Conservation (phyloP, 2,888 invertebrate genomes). For the Beris morrisii region DNA sequence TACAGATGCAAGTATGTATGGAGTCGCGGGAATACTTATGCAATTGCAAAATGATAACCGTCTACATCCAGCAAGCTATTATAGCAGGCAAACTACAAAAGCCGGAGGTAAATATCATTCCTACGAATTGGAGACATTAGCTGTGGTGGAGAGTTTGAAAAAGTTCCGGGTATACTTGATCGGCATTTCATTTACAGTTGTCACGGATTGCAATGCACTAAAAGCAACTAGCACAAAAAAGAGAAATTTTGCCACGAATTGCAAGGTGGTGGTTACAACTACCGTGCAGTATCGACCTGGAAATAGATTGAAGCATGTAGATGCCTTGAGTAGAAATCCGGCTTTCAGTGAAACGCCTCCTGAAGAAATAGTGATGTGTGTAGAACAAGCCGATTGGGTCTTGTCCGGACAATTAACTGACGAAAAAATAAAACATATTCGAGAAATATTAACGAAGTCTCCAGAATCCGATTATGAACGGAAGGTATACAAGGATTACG, state of each 20-base stretch:
- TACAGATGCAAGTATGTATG: conserved; percentile 21
- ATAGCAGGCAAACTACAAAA: conserved; percentile 22
- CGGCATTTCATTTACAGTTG: too few relatives aligned
- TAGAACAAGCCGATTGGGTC: too few relatives aligned
- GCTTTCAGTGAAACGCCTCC: background rate
- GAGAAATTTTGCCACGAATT: too few relatives aligned
- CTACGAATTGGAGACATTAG: conserved; percentile 45
- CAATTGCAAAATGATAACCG: conserved; percentile 5
- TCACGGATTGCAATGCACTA: too few relatives aligned
- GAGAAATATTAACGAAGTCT: too few relatives aligned
- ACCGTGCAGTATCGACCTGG: background rate
- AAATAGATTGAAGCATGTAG: background rate
- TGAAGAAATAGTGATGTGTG: too few relatives aligned
- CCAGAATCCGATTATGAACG: conserved; percentile 9
- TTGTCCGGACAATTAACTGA: too few relatives aligned
- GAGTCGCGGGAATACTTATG: conserved; percentile 28
- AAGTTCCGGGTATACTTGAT: too few relatives aligned
- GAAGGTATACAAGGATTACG: conserved; percentile 36
- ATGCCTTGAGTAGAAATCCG: conserved; percentile 2
- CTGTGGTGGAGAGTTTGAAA: background rate
- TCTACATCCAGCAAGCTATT: conserved; percentile 27
- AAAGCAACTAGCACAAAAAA: too few relatives aligned
- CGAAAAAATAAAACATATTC: too few relatives aligned
- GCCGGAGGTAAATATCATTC: conserved; percentile 37
- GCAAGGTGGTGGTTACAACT: background rate